These are phyloP conservation scores for Micrasema longulum DNA, from an alignment of 1,140 invertebrate species.

Conservation along the genomic window DNA sequence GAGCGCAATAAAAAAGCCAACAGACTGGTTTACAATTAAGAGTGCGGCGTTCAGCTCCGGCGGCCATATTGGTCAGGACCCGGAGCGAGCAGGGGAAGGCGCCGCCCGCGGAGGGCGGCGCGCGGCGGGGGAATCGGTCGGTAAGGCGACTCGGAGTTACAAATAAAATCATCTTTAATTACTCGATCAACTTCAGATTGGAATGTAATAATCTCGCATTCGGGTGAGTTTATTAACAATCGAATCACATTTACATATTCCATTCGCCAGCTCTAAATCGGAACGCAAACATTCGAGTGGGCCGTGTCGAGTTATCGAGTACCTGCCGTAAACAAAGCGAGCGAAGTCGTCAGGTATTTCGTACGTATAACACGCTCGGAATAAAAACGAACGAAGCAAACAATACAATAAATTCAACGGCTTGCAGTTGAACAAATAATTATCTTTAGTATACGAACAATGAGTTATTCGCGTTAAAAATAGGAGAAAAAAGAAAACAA, in stretches of 20 bases:
- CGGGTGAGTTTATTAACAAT: too few species aligned
- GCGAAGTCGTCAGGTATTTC: not conserved
- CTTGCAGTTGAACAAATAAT: conserved; percentile 24
- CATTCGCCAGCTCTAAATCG: conserved; percentile 1
- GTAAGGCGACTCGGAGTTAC: not conserved
- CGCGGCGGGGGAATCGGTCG: not conserved
- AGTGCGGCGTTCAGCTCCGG: conserved; percentile 11
- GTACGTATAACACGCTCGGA: not conserved
- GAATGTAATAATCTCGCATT: too few species aligned
- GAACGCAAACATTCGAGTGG: not conserved
- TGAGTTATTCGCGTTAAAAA: conserved; percentile 22
- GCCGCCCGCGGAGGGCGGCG: not conserved
- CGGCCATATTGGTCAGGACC: not conserved
- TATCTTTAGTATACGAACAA: conserved; percentile 8
- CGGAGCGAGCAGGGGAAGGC: not conserved
- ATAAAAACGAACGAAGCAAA: not conserved
- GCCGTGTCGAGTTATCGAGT: not conserved
- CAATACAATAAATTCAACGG: conserved; percentile 27
- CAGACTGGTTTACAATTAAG: conserved; percentile 33
- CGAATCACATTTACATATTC: not conserved
- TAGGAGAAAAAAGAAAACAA: conserved; percentile 27
- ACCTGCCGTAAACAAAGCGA: not conserved
- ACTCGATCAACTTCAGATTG: too few species aligned
- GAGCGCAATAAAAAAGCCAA: conserved; percentile 30
- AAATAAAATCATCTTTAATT: too few species aligned